Evolutionary conservation across 2,888 invertebrate species (phyloP).

Genomic region (Macrosiphum euphorbiae): DNA sequence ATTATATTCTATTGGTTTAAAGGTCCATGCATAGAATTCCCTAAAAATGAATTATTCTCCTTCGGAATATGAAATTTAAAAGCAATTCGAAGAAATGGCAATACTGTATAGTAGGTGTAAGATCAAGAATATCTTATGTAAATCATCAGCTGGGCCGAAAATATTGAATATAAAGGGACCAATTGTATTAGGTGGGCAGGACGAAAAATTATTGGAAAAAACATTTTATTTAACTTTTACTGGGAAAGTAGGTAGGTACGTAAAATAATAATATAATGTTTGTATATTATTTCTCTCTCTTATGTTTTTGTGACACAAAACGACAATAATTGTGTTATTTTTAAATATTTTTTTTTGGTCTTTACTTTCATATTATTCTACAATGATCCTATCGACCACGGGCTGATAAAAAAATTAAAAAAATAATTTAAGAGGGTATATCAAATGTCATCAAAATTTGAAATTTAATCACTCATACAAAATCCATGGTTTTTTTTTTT

Average conservation of each 20-base stretch:
- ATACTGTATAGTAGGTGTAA: not conserved
- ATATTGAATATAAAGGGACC: not conserved
- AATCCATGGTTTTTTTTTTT: not conserved
- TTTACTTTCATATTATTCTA: not conserved
- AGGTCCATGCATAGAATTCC: not conserved
- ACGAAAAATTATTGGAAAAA: not conserved
- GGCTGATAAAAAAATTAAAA: not conserved
- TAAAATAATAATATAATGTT: too few relatives aligned
- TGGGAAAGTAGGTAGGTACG: not conserved
- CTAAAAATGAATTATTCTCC: not conserved
- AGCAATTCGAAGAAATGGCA: not conserved
- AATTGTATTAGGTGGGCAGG: not conserved
- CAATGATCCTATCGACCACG: not conserved
- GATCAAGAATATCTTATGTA: not conserved
- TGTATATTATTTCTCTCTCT: not conserved
- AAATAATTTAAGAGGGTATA: too few relatives aligned
- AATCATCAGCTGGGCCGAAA: not conserved
- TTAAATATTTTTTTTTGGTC: not conserved
- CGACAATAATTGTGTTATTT: not conserved
- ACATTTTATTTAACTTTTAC: not conserved
- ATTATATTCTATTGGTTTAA: not conserved
- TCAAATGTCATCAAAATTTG: too few relatives aligned
- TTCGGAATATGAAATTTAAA: not conserved
- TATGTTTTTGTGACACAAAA: not conserved
- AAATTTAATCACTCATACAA: not conserved